These are phyloP conservation scores for Columba janthina DNA, from an alignment of 2,113 vertebrate genomes.

Conservation along the genomic window DNA sequence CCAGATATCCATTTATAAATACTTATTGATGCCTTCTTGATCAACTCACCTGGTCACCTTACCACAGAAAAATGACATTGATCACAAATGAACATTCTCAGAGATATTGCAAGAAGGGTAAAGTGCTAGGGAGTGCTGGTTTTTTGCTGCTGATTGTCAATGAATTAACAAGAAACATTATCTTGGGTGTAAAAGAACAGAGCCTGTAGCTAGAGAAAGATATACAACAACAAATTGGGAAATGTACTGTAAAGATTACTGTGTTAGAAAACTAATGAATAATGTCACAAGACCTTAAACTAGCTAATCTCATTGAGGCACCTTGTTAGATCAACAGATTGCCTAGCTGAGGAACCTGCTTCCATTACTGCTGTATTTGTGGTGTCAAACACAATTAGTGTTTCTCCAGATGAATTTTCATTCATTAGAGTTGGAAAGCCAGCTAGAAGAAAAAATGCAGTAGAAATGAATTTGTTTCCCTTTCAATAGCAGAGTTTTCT, in stretches of 20 bases:
- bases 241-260: conserved; percentile 28
- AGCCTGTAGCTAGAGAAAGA: not conserved
- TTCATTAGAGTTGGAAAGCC: conserved; percentile 21
- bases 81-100: not conserved
- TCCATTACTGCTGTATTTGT: conserved; percentile 25
- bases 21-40: not conserved
- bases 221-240: conserved; percentile 16
- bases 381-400: conserved; percentile 33
- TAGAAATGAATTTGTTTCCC: not conserved
- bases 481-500: not conserved
- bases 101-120: not conserved
- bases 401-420: conserved; percentile 35
- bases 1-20: not conserved
- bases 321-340: conserved; percentile 49
- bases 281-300: conserved; percentile 56
- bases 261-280: conserved; percentile 52
- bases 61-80: not conserved
- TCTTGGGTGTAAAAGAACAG: conserved; percentile 28
- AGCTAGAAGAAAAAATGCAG: not conserved
- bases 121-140: not conserved
- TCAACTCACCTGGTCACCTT: not conserved
- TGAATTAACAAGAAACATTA: conserved; percentile 53
- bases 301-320: conserved; percentile 53
- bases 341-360: conserved; percentile 52
- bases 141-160: not conserved